phyloP scores from a whole-genome alignment of 1,140 invertebrate species.

The Drosophila nannoptera region DNA sequence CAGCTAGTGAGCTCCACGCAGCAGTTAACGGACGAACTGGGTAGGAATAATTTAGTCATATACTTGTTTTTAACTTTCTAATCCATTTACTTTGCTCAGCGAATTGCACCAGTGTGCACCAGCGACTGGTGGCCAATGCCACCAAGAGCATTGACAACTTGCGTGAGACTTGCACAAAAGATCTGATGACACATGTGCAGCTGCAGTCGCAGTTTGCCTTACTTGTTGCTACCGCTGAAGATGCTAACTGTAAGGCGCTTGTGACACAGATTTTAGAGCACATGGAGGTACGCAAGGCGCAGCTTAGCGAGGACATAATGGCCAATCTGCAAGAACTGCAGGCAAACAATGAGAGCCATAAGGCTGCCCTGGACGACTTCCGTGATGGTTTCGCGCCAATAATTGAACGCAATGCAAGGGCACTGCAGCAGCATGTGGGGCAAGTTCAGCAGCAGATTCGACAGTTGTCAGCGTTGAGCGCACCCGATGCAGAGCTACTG shows the following conservation, averaged over 20 bases:
- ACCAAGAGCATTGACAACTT: slow-evolving; percentile 51
- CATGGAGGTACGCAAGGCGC: slow-evolving; percentile 46
- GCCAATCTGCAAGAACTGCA: slow-evolving; percentile 48
- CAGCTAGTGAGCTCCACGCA: slow-evolving; percentile 53
- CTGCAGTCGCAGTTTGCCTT: slow-evolving; percentile 38
- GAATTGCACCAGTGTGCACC: slow-evolving; percentile 53
- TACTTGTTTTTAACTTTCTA: not conserved
- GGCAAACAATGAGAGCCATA: slow-evolving; percentile 54
- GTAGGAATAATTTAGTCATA: slow-evolving; percentile 21
- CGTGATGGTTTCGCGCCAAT: slow-evolving; percentile 47
- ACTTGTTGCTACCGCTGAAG: slow-evolving; percentile 24
- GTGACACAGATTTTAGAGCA: slow-evolving; percentile 52
- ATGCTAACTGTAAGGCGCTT: slow-evolving; percentile 37
- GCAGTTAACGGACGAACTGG: slow-evolving; percentile 53
- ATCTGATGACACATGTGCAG: slow-evolving; percentile 32
- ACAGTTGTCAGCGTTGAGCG: slow-evolving; percentile 34
- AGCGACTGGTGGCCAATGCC: slow-evolving; percentile 50
- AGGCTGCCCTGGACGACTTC: slow-evolving; percentile 49
- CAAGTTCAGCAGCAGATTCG: slow-evolving; percentile 46
- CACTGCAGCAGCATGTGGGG: slow-evolving; percentile 44
- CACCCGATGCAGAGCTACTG: slow-evolving; percentile 48
- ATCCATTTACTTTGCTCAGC: slow-evolving; percentile 17
- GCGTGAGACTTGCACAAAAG: slow-evolving; percentile 22
- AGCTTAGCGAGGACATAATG: slow-evolving; percentile 50
- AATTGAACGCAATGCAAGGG: slow-evolving; percentile 38